Base-by-base conservation (phyloP, 2,888 invertebrate species). In the Steinernema hermaphroditum region DNA sequence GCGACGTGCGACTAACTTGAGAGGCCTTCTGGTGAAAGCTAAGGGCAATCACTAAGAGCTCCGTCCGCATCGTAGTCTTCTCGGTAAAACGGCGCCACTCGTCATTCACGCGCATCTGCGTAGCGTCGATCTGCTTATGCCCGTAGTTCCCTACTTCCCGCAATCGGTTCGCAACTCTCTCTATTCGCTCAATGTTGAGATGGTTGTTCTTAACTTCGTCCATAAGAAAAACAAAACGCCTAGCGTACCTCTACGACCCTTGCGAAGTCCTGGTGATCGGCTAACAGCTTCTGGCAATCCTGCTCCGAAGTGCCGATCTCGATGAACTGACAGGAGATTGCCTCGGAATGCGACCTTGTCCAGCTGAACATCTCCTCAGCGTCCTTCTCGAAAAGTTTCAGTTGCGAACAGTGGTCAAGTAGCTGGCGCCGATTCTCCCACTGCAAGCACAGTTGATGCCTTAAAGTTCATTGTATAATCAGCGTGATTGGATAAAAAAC, bases 371-470 rank as follows among this genome's bases (percentile, higher is more conserved):
- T 43, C 72, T 77, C 96, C 87, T 96, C 94, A 82, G 96, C 96
- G 87, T 97, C 97, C 87, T 94, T 94, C 88, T 97, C 96, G 87
- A 96, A 96, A 68, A 96, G 91, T 69, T 96, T 90, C 82, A 96
- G 90, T 87, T 97, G 96, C 87, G 96, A 94, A 87, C 96, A 95
- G 88, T 96, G 96, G 87, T 96, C 96, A 77, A 97, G 90, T 88
- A 95, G 93, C 85, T 92, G 91, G 87, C 95, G 93, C 87, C 96
- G 94, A 84, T 93, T 93, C 86, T 94, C 94, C 96, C 96, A 97
- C 73, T 94, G 89, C 85, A 54, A 24, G 12, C 19, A 46, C 14
- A 37, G 12, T 29, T 49, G 46, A 43, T 16, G 8, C 12, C 24
- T 41, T 29, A 24, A 32, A 16, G 16, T 22, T 24, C 8, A 49